These are phyloP conservation scores for Lithophane ornitopus DNA, from an alignment of 2,888 invertebrate genomes.

Conservation along the genomic window DNA sequence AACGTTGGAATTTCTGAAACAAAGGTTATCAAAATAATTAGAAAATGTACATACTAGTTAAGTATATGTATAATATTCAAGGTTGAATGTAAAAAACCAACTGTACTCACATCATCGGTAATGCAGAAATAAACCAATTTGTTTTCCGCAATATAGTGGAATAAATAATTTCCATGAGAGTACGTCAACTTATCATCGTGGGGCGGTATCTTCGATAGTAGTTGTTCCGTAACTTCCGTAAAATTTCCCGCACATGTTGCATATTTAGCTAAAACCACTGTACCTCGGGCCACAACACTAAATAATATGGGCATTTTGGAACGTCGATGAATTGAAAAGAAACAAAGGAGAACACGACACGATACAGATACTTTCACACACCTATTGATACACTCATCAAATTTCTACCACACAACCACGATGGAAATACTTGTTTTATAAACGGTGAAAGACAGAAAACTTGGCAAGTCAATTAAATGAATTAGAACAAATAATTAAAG, in stretches of 20 bases:
- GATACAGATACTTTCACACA: conserved; percentile 41
- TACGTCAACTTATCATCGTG: conserved; percentile 98
- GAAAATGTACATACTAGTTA: not conserved
- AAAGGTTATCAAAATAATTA: conserved; percentile 1
- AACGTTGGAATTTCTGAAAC: conserved; percentile 96
- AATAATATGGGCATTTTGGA: conserved; percentile 96
- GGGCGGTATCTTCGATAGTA: conserved; percentile 96
- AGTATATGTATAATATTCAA: not conserved
- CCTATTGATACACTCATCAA: conserved; percentile 28
- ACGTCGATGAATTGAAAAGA: conserved; percentile 46
- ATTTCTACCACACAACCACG: not conserved
- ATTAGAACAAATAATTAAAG: conserved; percentile 25
- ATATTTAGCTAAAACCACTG: conserved; percentile 96
- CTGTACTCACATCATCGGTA: conserved; percentile 95
- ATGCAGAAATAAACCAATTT: conserved; percentile 98
- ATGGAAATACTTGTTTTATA: conserved; percentile 9
- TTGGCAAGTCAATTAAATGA: conserved; percentile 14
- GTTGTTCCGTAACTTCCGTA: conserved; percentile 97
- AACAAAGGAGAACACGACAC: conserved; percentile 61
- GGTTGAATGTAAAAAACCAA: not conserved
- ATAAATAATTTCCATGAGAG: conserved; percentile 97
- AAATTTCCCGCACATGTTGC: conserved; percentile 98
- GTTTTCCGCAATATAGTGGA: conserved; percentile 97
- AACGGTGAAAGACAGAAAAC: not conserved
- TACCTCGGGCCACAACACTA: conserved; percentile 96